Conservation (phyloP, 1,140 invertebrate species). For the Tetramorium simillimum region DNA sequence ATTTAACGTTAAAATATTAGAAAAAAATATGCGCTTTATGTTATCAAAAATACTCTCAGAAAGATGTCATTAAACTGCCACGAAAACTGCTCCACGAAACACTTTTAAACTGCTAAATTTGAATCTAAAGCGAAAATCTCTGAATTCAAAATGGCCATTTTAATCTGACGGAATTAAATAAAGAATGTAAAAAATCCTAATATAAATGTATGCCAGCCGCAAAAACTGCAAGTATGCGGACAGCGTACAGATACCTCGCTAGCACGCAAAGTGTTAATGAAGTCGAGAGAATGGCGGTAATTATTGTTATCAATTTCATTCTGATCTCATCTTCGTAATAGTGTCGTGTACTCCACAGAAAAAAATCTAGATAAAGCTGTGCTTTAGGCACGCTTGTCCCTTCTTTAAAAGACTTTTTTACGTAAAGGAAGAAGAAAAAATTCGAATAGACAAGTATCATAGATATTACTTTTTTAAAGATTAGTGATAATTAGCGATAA, state of each 20-base stretch:
- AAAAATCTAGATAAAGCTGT: constrained; percentile 10
- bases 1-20: neutral
- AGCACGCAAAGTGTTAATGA: constrained; percentile 29
- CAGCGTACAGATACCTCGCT: neutral
- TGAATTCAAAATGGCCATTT: neutral
- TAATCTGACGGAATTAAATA: neutral
- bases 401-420: neutral
- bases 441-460: neutral
- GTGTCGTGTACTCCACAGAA: no score
- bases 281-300: constrained; percentile 19
- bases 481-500: neutral
- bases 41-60: neutral
- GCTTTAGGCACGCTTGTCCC: neutral
- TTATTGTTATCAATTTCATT: constrained; percentile 35
- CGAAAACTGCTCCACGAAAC: neutral
- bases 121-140: neutral
- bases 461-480: neutral
- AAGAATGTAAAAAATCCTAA: constrained; percentile 1
- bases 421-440: neutral
- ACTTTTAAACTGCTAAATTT: neutral
- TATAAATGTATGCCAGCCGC: neutral
- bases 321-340: constrained; percentile 12
- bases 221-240: neutral
- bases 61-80: neutral
- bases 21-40: neutral